Percentiles rank a stretch among this genome's conserved stretches.
Conservation (phyloP, 2,113 vertebrate genomes). For the Mirza zaza region DNA sequence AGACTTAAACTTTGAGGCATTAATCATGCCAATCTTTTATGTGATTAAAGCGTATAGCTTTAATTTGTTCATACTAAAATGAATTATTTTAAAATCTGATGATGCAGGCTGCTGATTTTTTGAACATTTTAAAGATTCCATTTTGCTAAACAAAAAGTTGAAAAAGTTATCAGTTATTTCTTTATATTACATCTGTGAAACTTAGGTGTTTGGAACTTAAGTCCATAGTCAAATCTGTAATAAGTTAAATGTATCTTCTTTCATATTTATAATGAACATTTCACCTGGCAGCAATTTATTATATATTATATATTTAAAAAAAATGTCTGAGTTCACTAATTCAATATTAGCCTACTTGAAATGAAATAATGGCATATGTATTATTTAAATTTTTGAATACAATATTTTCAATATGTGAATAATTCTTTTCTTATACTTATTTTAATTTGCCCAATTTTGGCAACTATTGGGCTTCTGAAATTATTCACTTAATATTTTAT, state of each 20-base stretch:
- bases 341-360: not conserved
- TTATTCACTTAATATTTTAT: not conserved
- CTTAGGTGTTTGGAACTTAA: not conserved
- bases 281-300: not conserved
- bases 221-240: not conserved
- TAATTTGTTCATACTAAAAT: not conserved
- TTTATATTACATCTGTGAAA: not conserved
- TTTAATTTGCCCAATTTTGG: not conserved
- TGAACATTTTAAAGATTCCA: not conserved
- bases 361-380: not conserved
- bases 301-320: not conserved
- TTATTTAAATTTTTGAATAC: not conserved
- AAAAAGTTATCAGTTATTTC: not conserved
- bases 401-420: not conserved
- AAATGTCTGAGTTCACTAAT: not conserved
- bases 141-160: not conserved
- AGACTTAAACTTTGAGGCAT: not conserved
- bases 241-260: not conserved
- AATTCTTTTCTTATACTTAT: not conserved
- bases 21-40: not conserved
- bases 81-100: not conserved
- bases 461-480: not conserved
- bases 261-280: not conserved
- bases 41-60: not conserved
- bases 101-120: not conserved